These are phyloP conservation scores for Polydrusus cervinus DNA, from an alignment of 2,888 invertebrate species.

Conservation along the genomic window DNA sequence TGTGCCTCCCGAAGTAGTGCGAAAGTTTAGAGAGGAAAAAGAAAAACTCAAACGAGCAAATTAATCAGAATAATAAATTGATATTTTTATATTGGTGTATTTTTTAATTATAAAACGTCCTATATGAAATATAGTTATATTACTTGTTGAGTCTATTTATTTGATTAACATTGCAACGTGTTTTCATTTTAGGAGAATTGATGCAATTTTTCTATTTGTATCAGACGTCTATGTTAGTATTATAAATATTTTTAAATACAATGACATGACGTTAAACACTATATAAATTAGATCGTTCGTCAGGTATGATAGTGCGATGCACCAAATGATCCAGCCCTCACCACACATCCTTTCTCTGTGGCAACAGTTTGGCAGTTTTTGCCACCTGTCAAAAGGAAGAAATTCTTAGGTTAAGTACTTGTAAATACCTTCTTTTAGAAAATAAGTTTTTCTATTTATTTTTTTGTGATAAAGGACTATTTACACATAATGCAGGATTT, in stretches of 20 bases:
- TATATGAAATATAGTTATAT: no score
- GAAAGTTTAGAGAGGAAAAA: conserved; percentile 57
- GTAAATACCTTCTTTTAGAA: neutral
- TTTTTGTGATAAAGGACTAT: neutral
- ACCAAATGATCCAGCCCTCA: no score
- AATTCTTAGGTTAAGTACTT: neutral
- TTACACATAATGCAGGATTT: neutral
- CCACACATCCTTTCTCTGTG: neutral
- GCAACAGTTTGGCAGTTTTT: neutral
- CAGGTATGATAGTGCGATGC: no score
- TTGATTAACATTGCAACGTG: no score
- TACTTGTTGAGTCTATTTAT: no score
- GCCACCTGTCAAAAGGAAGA: neutral
- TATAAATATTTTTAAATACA: no score
- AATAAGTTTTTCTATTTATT: neutral
- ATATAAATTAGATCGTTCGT: no score
- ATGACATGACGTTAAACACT: no score
- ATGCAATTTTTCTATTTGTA: neutral
- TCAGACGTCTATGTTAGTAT: no score
- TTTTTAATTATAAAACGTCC: no score
- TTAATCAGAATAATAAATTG: neutral
- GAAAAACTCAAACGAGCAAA: conserved; percentile 28
- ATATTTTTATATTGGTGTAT: no score
- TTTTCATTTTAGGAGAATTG: neutral
- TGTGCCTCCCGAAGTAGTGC: conserved; percentile 63